Base-by-base conservation (phyloP, 2,888 invertebrate species). In the Melangyna quadrimaculata region DNA sequence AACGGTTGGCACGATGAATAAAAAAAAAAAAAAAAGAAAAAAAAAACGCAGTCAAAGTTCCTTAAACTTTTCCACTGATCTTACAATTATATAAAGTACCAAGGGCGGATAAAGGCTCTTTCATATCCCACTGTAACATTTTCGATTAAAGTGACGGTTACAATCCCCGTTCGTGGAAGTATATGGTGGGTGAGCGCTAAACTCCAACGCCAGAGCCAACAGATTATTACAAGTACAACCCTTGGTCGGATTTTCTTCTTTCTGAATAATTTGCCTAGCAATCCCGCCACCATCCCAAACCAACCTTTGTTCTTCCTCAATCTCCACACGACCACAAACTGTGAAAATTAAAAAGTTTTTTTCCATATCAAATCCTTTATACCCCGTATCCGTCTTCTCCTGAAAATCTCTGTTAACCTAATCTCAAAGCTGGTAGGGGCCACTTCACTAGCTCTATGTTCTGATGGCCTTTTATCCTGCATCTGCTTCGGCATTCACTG, bases 51-150 rank as follows among this genome's bases (percentile, higher is more conserved):
- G 75, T 84, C 80, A 80, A 77, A 80, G 71, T 80, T 63, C 77
- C 81, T 86, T 73, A 86, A 87, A 87, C 87, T 87, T 81, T 87
- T 78, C 87, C 73, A 87, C 65, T 82, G 78, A 78, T 87, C 78
- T 78, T 87, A 78, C 77, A 87, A 87, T 87, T 78, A 87, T 69
- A 78, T 78, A 78, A 87, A 87, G 73, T 74, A 80, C 71, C 59
- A 72, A 37, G 59, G 65, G 67, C 55, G 37, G 43, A 61, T n/a
- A 57, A 72, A 77, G 72, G 61, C 32, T 48, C 71, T 72, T 73
- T 53, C 86, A 86, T 78, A 81, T 77, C 57, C 63, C 51, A 63
- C 67, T 73, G 72, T 63, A 59, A 73, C 69, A 55, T 78, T 55
- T 86, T 77, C 86, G 80, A 81, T 81, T 86, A 73, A 67, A 67